A percentile compares a stretch with the other conserved stretches of the same genome.
phyloP scores from a whole-genome alignment of 2,888 invertebrate species.

The Palloptera scutellata region DNA sequence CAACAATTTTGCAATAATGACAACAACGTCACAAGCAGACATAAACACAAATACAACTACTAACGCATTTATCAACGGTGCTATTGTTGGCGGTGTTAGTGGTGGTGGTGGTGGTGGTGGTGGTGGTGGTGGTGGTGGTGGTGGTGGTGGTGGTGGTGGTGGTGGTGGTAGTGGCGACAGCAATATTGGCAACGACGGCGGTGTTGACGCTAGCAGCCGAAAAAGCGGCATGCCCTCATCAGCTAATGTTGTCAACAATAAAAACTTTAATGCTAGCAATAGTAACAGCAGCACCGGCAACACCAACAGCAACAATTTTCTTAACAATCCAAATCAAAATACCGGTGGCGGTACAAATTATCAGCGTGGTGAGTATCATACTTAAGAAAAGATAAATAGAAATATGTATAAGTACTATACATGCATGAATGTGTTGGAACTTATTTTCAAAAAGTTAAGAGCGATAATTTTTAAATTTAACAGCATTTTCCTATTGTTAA shows the following conservation, averaged over 20 bases:
- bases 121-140: conserved; percentile 19
- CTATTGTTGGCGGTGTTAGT: conserved; percentile 31
- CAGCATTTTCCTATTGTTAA: conserved; percentile 7
- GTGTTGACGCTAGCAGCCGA: not conserved
- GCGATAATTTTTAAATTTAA: not conserved
- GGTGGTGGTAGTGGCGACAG: conserved; percentile 29
- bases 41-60: conserved; percentile 40
- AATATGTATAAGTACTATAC: not conserved
- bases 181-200: conserved; percentile 21
- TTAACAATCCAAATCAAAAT: conserved; percentile 26
- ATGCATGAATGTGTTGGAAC: not conserved
- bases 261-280: conserved; percentile 24
- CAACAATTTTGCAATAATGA: conserved; percentile 28
- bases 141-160: conserved; percentile 24
- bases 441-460: not conserved
- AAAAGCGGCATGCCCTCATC: conserved; percentile 29
- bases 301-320: conserved; percentile 23
- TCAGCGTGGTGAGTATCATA: conserved; percentile 41
- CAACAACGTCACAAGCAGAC: conserved; percentile 43
- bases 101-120: conserved; percentile 30
- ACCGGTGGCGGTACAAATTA: conserved; percentile 33
- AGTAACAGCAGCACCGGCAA: conserved; percentile 15
- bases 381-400: not conserved
- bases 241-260: conserved; percentile 24
- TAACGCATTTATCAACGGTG: conserved; percentile 27